Evolutionary conservation across 2,888 invertebrate genomes (phyloP), one percentile per base, ranked within the genome.

Genomic region (Brassicogethes aeneus): DNA sequence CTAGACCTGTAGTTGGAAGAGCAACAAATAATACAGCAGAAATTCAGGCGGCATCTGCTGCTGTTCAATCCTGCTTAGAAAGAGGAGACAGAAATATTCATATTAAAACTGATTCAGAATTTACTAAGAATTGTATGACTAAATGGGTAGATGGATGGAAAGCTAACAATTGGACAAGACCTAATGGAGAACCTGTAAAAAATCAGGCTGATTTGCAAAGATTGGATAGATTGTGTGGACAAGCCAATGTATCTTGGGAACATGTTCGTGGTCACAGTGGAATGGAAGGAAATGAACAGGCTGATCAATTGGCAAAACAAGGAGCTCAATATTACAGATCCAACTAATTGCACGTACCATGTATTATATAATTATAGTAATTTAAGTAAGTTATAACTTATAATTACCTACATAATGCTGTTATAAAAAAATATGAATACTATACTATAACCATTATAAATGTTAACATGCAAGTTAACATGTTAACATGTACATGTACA

Each of bases 21-120:
- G 82, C 88, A 3, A 97, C 97, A 1, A 99, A 99, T 63, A 97
- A 99, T 65, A 83, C 85, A 55, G 97, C 95, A 5, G 97, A 99
- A 71, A 95, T 97, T 46, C 85, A 92, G 70, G 97, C 90, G 1
- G 83, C 87, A 0, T 85, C 77, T 41, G 67, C 72, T 59, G 95
- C 95, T 2, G 79, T 92, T 7, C 71, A 44, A 12, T 12, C 32
- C 3, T 32, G 32, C 12, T 5, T 32, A 23, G 23, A 23, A 23
- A 23, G 10, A 7, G 23, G 23, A 7, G 10, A 23, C 10, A 5
- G 10, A 23, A 86, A 85, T 54, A 67, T 96, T 0, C 74, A 80
- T 42, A 77, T 97, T 2, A 78, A 83, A 52, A 96, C 96, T n/a
- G 97, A 97, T 69, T 96, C 95, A 0, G 72, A 89, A 60, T 92